A percentile compares a stretch with the other conserved stretches of the same genome.
Conservation (phyloP, 2,113 vertebrate genomes). For the Petaurus breviceps region DNA sequence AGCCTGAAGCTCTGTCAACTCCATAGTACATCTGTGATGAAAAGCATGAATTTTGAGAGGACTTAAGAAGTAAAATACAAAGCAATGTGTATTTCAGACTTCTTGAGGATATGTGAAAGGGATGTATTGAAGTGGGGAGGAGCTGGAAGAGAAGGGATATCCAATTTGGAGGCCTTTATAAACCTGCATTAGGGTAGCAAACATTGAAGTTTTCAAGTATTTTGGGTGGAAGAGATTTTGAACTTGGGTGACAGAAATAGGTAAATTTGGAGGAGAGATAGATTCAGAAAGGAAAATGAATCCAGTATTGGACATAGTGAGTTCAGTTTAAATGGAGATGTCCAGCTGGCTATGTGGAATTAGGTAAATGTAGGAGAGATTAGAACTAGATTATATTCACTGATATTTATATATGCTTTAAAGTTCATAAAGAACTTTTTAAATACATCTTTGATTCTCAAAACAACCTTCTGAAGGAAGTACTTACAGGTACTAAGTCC, state of each 20-base stretch:
- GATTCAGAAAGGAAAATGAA: neutral
- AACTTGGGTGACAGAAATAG: neutral
- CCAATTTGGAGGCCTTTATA: neutral
- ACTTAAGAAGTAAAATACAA: neutral
- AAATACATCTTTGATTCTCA: neutral
- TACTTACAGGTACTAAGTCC: neutral
- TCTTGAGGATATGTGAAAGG: neutral
- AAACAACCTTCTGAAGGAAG: neutral
- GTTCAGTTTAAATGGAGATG: neutral
- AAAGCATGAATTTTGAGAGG: neutral
- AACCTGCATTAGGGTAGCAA: neutral
- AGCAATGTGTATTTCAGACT: neutral
- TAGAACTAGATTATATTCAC: neutral
- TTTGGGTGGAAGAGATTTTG: neutral
- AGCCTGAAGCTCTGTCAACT: neutral
- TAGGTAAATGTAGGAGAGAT: neutral
- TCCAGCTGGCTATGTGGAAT: neutral
- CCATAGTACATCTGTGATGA: neutral
- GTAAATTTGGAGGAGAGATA: neutral
- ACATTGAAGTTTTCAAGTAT: neutral
- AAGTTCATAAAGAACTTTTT: neutral
- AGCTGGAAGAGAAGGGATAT: neutral
- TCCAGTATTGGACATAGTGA: neutral
- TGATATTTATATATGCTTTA: neutral
- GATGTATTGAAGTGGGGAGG: neutral